phyloP scores from a whole-genome alignment of 1,140 invertebrate species.

The Monochamus saltuarius region DNA sequence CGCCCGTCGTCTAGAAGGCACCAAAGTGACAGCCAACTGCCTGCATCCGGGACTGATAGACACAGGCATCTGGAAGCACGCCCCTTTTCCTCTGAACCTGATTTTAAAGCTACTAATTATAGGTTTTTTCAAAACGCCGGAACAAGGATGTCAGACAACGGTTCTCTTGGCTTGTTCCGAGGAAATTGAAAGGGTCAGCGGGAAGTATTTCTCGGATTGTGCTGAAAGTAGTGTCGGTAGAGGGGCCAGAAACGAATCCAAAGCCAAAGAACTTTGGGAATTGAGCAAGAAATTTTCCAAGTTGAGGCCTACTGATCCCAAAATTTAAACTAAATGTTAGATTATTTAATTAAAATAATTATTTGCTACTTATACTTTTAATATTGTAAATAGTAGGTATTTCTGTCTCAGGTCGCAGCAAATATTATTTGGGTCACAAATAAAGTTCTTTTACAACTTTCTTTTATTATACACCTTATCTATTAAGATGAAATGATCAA shows the following conservation, averaged over 20 bases:
- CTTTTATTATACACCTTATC: no score
- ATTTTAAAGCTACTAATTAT: constrained; percentile 65
- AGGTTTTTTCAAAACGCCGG: constrained; percentile 71
- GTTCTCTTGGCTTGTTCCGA: constrained; percentile 77
- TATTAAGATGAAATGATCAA: no score
- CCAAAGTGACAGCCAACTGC: constrained; percentile 79
- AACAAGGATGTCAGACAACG: constrained; percentile 78
- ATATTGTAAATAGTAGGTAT: no score
- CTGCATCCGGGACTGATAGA: constrained; percentile 87
- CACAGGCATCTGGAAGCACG: constrained; percentile 78
- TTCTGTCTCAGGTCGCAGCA: no score
- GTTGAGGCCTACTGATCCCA: constrained; percentile 61
- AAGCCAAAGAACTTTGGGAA: constrained; percentile 82
- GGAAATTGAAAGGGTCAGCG: constrained; percentile 70
- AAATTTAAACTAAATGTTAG: constrained; percentile 50
- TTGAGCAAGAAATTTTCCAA: constrained; percentile 71
- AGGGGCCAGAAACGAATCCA: constrained; percentile 65
- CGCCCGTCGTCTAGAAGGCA: constrained; percentile 72
- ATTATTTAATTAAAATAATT: no score
- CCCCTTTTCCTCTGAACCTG: constrained; percentile 72
- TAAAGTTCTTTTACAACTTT: no score
- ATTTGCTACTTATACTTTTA: no score
- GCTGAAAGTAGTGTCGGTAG: constrained; percentile 60
- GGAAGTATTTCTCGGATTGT: constrained; percentile 86
- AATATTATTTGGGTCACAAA: no score